Evolutionary conservation across 2,797 vertebrate species (phyloP), one percentile per base, ranked within the genome.

Genomic region (Glyptemys insculpta): DNA sequence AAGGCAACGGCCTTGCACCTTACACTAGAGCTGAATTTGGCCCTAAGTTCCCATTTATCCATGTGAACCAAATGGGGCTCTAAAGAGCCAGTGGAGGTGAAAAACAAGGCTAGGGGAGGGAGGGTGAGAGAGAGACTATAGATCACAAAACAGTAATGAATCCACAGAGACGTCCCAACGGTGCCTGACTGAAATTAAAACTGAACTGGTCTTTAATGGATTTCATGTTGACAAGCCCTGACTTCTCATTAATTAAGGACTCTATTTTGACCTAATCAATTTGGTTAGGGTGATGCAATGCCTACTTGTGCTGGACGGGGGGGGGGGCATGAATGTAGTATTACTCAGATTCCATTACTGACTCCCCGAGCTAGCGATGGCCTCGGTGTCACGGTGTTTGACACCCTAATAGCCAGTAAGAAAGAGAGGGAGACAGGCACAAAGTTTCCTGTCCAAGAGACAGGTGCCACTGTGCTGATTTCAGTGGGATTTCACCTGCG

Each of bases 281-380:
- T 98, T 98, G 98, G 98, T 97, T 98, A 62, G 98, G 98, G 98
- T 98, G 97, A 98, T 98, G 98, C 98, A 96, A 97, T 98, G 98
- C 97, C 97, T 97, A 97, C 97, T 98, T 98, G 98, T 95, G 96
- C 95, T 97, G 97, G 78, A 37, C 57, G 56, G 87, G 27, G n/a
- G 44, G 79, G 68, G n/a, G 44, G 79, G 68, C 37, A 59, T 78
- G 41, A 57, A 90, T 93, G 83, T 80, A 93, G 83, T 86, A 79
- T 79, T 83, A 74, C 79, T 93, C 52, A 57, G 83, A 89, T 86
- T 83, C 92, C 82, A 82, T 90, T 93, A 86, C 79, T 79, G 91
- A 86, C 83, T 86, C 41, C 72, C 56, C 21, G 57, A 3, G 50
- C n/a, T 89, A 89, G 86, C 25, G 27, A 86, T 82, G 79, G 57